A percentile compares a stretch with the other conserved stretches of the same genome.
These are phyloP conservation scores for Grallaria varia DNA, from an alignment of 2,113 vertebrate species.

Conservation along the genomic window DNA sequence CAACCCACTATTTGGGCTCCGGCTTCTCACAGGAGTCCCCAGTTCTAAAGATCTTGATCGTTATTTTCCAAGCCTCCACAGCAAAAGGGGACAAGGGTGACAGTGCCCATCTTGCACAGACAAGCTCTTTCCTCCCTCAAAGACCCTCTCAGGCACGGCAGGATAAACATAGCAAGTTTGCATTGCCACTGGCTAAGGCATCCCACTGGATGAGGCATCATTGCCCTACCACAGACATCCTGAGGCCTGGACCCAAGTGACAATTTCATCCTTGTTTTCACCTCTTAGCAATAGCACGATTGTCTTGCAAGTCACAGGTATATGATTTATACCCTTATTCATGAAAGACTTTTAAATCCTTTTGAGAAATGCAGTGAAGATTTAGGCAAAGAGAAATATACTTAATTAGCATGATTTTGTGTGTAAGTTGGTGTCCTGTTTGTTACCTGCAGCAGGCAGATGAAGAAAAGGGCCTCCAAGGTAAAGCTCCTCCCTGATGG, in stretches of 20 bases:
- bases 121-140: background rate
- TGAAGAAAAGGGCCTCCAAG: background rate
- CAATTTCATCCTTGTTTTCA: background rate
- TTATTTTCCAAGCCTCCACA: background rate
- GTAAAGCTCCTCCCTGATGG: background rate
- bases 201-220: background rate
- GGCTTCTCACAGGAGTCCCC: background rate
- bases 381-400: background rate
- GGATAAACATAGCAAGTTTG: background rate
- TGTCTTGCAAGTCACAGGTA: background rate
- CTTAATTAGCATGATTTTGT: background rate
- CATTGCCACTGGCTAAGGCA: background rate
- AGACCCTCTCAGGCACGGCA: background rate
- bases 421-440: background rate
- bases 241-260: background rate
- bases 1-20: background rate
- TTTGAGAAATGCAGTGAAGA: background rate
- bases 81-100: background rate
- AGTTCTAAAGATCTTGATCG: background rate
- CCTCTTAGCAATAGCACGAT: background rate
- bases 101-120: rapidly evolving
- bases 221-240: background rate
- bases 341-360: background rate
- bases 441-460: background rate
- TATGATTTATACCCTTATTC: background rate